These are phyloP conservation scores for Dromius quadrimaculatus DNA, from an alignment of 2,888 invertebrate genomes.

Conservation along the genomic window DNA sequence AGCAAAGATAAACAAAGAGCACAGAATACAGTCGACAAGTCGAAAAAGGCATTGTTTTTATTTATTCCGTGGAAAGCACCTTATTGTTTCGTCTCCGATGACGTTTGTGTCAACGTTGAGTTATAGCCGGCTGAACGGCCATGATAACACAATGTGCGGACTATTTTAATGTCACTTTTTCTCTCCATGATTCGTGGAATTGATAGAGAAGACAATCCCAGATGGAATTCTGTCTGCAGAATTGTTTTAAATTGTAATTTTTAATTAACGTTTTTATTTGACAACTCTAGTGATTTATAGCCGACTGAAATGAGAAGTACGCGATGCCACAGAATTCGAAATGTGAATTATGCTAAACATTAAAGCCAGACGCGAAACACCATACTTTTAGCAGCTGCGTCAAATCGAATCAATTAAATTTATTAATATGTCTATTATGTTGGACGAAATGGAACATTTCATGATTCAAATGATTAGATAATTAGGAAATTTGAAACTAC, in stretches of 20 bases:
- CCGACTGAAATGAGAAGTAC: constrained; percentile 10
- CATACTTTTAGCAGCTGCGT: too few species aligned
- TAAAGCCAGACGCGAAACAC: neutral
- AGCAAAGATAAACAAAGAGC: constrained; percentile 31
- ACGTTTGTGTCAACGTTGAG: constrained; percentile 43
- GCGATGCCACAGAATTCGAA: constrained; percentile 5
- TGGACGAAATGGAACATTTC: too few species aligned
- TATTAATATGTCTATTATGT: too few species aligned
- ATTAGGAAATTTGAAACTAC: too few species aligned
- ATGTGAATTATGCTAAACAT: constrained; percentile 27
- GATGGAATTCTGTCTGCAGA: constrained; percentile 13
- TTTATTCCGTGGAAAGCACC: constrained; percentile 37
- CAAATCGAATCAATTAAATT: too few species aligned
- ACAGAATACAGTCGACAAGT: constrained; percentile 22
- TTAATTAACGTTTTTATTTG: constrained; percentile 41
- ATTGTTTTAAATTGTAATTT: constrained; percentile 31
- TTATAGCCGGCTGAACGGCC: constrained; percentile 33
- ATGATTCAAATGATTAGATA: too few species aligned
- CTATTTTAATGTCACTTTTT: constrained; percentile 37
- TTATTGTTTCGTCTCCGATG: constrained; percentile 46
- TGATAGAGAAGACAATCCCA: too few species aligned
- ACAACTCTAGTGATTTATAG: constrained; percentile 21
- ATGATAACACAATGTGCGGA: constrained; percentile 23
- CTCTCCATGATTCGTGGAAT: constrained; percentile 16
- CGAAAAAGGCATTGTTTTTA: constrained; percentile 43